Conservation (phyloP, 1,140 invertebrate genomes). For the Drosophila ananassae region DNA sequence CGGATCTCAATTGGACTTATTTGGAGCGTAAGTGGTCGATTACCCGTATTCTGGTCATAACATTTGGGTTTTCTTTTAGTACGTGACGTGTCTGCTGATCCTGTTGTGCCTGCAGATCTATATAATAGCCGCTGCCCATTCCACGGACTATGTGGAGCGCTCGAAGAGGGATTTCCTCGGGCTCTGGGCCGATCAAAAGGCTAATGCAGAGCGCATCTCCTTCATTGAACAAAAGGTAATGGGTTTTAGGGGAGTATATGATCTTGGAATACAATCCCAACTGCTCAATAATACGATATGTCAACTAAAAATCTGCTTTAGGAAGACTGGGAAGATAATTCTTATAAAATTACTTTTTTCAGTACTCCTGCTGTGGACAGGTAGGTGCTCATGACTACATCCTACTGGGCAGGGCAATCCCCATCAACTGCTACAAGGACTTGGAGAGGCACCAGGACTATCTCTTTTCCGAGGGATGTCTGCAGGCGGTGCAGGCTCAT, state of each 20-base stretch:
- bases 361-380: constrained; percentile 74
- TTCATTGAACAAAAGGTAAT: constrained; percentile 66
- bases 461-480: constrained; percentile 57
- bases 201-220: constrained; percentile 54
- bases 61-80: constrained; percentile 32
- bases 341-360: not conserved
- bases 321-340: no score
- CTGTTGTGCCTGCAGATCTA: constrained; percentile 74
- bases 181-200: constrained; percentile 59
- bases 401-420: constrained; percentile 56
- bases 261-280: no score
- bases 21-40: constrained; percentile 67
- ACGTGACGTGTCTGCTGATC: constrained; percentile 70
- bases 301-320: no score
- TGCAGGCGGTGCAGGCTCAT: constrained; percentile 61
- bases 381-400: constrained; percentile 64
- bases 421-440: constrained; percentile 60
- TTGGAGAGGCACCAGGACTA: constrained; percentile 34
- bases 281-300: no score
- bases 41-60: not conserved
- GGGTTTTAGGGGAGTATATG: not conserved
- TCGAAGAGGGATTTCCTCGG: constrained; percentile 60
- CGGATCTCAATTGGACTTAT: constrained; percentile 68
- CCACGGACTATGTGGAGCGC: constrained; percentile 72
- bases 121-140: constrained; percentile 71